Evolutionary conservation across 2,797 vertebrate genomes (phyloP), one percentile per base, ranked within the genome.

Genomic region (Thunnus albacares): DNA sequence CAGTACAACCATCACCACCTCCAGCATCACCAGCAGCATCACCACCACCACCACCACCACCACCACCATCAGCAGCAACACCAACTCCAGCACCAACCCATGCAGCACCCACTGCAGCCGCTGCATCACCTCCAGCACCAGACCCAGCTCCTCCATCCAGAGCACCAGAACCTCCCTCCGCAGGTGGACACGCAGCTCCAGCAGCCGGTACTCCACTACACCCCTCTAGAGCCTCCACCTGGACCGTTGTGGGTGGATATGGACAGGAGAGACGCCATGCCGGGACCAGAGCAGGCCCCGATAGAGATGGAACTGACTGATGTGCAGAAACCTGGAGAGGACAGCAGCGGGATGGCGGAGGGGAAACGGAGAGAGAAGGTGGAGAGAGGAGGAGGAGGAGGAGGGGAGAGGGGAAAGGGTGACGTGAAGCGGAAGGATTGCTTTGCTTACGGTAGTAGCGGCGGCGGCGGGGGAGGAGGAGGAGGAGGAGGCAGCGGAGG

Each of bases 121-220:
- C 87, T 91, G 59, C 92, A 90, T 22, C 91, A 86, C 72, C 89
- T 87, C 28, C 93, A 84, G 60, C 90, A 84, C 72, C 91, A 89
- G 56, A 61, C 77, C 57, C 91, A 83, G 58, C 77, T 84, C 58
- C 89, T 87, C 63, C 90, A 89, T 1, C 72, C 69, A 2, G 83
- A 89, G 58, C 83, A 87, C 58, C 90, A 89, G 69, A 72, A 66
- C 79, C 78, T 87, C 22, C 82, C 71, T 9, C 79, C 68, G 0
- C 89, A 86, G 58, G 52, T 26, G 33, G 89, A 86, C 24, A 1
- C 70, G 6, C 77, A 87, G 59, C 81, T 78, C 30, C 89, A 88
- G 69, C 87, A 74, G 65, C 79, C 79, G 0, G 43, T 79, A 13
- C 91, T 94, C 24, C 90, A 90, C 4, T 95, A 93, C 82, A 90